phyloP scores from a whole-genome alignment of 2,888 invertebrate species.

The Pseudoips prasinana region DNA sequence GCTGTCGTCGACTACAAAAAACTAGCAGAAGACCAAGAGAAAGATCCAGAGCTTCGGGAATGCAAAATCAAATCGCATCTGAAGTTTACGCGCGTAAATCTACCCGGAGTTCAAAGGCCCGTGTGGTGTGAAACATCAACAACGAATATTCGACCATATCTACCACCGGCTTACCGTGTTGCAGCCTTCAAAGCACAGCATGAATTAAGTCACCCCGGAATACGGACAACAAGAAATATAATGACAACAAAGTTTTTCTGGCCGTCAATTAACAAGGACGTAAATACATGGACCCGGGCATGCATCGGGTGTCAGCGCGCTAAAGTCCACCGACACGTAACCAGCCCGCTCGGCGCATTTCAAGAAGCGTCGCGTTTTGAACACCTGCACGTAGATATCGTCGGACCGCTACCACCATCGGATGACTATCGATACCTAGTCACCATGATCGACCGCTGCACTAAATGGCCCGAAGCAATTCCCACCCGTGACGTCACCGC shows the following conservation, averaged over 20 bases:
- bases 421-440: constrained; percentile 4
- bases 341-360: constrained; percentile 5
- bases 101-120: no score
- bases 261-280: background rate
- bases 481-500: constrained; percentile 1
- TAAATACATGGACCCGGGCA: background rate
- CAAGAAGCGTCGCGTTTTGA: constrained; percentile 1
- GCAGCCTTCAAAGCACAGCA: background rate
- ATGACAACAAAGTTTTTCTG: background rate
- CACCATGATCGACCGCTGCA: constrained; percentile 7
- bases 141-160: background rate
- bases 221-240: background rate
- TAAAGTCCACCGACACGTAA: constrained; percentile 3
- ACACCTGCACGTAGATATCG: constrained; percentile 4
- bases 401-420: constrained; percentile 3
- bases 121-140: background rate
- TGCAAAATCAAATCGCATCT: no score
- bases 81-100: no score
- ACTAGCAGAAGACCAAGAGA: background rate
- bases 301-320: constrained; percentile 3
- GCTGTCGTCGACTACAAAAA: background rate
- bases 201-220: background rate
- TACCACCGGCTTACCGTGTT: background rate
- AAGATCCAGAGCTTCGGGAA: background rate
- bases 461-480: constrained; percentile 5